Conservation (phyloP, 2,113 vertebrate genomes). For the Salvelinus fontinalis region DNA sequence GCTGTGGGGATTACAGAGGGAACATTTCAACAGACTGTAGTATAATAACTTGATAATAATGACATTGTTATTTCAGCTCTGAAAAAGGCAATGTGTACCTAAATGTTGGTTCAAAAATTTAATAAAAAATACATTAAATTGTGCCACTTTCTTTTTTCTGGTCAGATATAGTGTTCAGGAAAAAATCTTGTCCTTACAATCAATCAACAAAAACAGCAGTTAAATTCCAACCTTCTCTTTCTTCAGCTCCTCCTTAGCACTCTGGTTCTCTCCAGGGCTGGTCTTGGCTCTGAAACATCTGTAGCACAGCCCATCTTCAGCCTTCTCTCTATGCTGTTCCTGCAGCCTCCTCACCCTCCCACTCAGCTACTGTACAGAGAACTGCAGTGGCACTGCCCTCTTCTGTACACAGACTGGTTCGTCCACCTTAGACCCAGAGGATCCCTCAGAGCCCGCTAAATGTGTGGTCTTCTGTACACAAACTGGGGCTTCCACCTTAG, state of each 20-base stretch:
- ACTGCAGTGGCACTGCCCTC: conserved; percentile 74
- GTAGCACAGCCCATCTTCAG: conserved; percentile 57
- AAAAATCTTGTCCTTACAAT: too few relatives aligned
- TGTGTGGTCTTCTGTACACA: conserved; percentile 69
- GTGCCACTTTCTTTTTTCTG: too few relatives aligned
- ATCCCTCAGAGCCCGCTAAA: background rate
- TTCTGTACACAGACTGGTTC: conserved; percentile 75
- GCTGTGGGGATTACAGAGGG: conserved; percentile 61
- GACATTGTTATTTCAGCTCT: too few relatives aligned
- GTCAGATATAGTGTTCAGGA: too few relatives aligned
- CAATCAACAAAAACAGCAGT: conserved; percentile 13
- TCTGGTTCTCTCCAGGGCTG: conserved; percentile 90
- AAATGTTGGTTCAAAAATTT: too few relatives aligned
- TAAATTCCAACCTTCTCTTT: conserved; percentile 74
- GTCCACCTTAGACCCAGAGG: conserved; percentile 65
- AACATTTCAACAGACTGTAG: background rate
- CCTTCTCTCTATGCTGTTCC: conserved; percentile 53
- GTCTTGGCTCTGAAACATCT: conserved; percentile 93
- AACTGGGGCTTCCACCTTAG: conserved; percentile 75
- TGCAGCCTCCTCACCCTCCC: conserved; percentile 70
- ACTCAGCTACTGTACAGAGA: conserved; percentile 79
- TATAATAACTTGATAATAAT: too few relatives aligned
- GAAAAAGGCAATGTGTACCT: too few relatives aligned
- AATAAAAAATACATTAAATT: too few relatives aligned
- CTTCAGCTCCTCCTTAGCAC: conserved; percentile 90